Conservation (phyloP, 1,140 invertebrate species). For the Pachypeltis micranthus region DNA sequence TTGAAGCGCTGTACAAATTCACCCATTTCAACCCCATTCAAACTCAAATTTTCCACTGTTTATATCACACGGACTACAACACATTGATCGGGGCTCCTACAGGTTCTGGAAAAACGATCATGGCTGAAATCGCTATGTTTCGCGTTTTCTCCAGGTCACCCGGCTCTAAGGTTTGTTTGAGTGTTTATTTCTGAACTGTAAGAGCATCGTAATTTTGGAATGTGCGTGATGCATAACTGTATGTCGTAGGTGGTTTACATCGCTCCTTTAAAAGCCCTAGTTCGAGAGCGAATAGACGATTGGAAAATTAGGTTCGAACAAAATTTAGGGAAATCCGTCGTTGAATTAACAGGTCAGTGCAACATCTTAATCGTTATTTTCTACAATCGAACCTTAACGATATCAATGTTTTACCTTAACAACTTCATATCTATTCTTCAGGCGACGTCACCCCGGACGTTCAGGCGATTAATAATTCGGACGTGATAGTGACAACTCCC, state of each 20-base stretch:
- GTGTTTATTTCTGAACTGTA: not conserved
- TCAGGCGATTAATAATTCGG: slow-evolving; percentile 64
- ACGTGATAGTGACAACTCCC: slow-evolving; percentile 95
- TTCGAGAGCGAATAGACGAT: slow-evolving; percentile 89
- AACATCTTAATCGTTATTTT: slow-evolving; percentile 32
- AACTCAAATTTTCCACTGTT: slow-evolving; percentile 93
- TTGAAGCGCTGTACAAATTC: slow-evolving; percentile 80
- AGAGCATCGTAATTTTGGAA: not conserved
- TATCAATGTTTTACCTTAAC: too few species aligned
- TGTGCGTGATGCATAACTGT: not conserved
- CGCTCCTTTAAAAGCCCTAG: slow-evolving; percentile 94
- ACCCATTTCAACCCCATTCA: slow-evolving; percentile 98
- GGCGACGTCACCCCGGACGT: slow-evolving; percentile 90
- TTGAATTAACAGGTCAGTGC: slow-evolving; percentile 79
- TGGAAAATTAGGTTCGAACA: slow-evolving; percentile 85
- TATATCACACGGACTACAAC: slow-evolving; percentile 92
- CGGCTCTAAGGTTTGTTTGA: slow-evolving; percentile 55
- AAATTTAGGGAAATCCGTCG: slow-evolving; percentile 69
- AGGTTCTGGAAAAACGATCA: slow-evolving; percentile 97
- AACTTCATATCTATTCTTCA: too few species aligned
- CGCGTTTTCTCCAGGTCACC: slow-evolving; percentile 77
- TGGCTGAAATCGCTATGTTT: slow-evolving; percentile 95
- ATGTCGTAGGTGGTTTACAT: slow-evolving; percentile 76
- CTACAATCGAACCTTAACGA: not conserved
- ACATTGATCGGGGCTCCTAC: slow-evolving; percentile 94